phyloP scores from a whole-genome alignment of 1,140 invertebrate genomes.

The Drosophila kikkawai region DNA sequence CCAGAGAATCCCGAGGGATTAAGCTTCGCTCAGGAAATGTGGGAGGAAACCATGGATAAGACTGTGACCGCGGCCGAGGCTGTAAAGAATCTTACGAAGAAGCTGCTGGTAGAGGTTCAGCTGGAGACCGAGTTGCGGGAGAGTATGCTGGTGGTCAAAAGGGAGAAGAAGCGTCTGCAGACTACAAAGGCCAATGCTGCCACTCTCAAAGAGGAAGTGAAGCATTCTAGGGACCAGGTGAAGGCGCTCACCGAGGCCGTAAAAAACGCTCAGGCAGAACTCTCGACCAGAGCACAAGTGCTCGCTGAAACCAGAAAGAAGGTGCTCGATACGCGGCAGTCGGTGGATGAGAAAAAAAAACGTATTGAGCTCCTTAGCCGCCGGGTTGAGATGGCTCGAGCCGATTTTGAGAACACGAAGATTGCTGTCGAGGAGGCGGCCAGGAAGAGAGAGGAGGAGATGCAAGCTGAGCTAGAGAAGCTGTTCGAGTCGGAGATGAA shows the following conservation, averaged over 20 bases:
- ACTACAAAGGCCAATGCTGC: slow-evolving; percentile 87
- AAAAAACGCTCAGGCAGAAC: slow-evolving; percentile 85
- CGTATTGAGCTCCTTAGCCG: slow-evolving; percentile 87
- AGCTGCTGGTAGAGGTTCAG: slow-evolving; percentile 87
- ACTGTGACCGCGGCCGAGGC: slow-evolving; percentile 89
- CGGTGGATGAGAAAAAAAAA: slow-evolving; percentile 88
- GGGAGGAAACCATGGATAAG: slow-evolving; percentile 84
- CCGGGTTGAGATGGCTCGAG: slow-evolving; percentile 86
- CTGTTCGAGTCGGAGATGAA: slow-evolving; percentile 72
- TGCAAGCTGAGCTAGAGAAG: slow-evolving; percentile 75
- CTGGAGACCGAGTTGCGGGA: slow-evolving; percentile 87
- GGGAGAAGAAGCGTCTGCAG: slow-evolving; percentile 87
- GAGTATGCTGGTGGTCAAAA: slow-evolving; percentile 87
- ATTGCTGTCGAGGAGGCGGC: slow-evolving; percentile 87
- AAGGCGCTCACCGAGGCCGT: slow-evolving; percentile 43
- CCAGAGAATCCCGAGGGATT: neutral
- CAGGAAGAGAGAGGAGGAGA: slow-evolving; percentile 84
- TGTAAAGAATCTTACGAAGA: slow-evolving; percentile 87
- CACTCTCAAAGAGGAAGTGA: slow-evolving; percentile 86
- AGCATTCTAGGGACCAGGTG: slow-evolving; percentile 86
- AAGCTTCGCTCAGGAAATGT: neutral
- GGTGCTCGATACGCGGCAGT: slow-evolving; percentile 87
- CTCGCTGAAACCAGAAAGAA: slow-evolving; percentile 87
- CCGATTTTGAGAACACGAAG: slow-evolving; percentile 87
- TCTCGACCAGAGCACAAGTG: slow-evolving; percentile 87